Evolutionary conservation across 2,797 vertebrate species (phyloP), one percentile per base, ranked within the genome.

Genomic region (Malacoctenus gilli): DNA sequence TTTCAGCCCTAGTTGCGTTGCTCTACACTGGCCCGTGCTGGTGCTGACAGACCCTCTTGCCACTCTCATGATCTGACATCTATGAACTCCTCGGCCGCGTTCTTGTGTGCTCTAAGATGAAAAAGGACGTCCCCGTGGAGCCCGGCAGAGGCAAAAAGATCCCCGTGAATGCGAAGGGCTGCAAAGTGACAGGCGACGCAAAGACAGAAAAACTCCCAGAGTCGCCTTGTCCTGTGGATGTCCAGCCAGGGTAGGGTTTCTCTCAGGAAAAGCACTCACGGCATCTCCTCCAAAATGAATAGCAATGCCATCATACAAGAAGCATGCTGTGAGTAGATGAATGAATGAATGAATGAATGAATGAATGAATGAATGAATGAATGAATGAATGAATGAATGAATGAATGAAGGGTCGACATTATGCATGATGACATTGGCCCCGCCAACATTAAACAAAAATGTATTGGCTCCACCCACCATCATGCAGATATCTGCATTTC

Each of bases 161-260:
- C 0, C 10, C 14, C 1, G 43, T 18, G 3, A 86, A 8, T 55
- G 58, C 67, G 52, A 89, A 72, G 38, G 32, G 12, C 54, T 85
- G 31, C 39, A 86, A 78, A 68, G 36, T 0, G 19, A 51, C 71
- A 1, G 56, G 68, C 2, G 13, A 23, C 0, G 46, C 49, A 20
- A 67, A 72, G 38, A 36, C 7, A 1, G 8, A 50, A 1, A 65
- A 52, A 14, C 52, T 10, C 7, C 34, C 55, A 34, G 53, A 82
- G 19, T 54, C 81, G 18, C 75, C 71, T 5, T 50, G 73, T 21
- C 64, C 80, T 1, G 16, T 74, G 3, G 84, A 91, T 58, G 64
- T 93, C 39, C 84, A 82, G 51, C 84, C 84, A 0, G 74, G 89
- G 94, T 95, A 85, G 3, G 48, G 48, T 22, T 58, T 16, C 16